These are phyloP conservation scores for Babylonia areolata DNA, from an alignment of 1,140 invertebrate genomes.

Conservation along the genomic window DNA sequence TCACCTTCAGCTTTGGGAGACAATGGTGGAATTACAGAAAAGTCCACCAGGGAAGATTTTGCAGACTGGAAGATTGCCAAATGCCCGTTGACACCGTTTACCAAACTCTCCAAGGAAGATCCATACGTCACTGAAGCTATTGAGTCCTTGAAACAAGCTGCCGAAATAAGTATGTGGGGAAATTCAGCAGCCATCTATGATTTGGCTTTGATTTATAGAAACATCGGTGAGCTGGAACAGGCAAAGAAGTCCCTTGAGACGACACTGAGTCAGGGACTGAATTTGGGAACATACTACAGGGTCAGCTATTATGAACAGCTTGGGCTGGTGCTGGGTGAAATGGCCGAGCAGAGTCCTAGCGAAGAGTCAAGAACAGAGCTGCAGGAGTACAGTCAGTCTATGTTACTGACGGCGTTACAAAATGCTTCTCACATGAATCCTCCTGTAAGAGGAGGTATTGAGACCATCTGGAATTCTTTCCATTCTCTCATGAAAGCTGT, in stretches of 20 bases:
- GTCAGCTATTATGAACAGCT: constrained; percentile 8
- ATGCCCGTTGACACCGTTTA: background rate
- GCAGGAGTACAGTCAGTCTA: background rate
- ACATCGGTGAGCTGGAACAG: background rate
- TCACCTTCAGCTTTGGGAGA: background rate
- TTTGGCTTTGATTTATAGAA: background rate
- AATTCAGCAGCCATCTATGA: background rate
- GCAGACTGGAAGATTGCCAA: background rate
- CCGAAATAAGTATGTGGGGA: background rate
- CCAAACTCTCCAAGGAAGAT: background rate
- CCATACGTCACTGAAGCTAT: background rate
- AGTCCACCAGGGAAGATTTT: background rate
- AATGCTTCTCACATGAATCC: background rate
- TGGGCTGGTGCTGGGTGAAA: background rate
- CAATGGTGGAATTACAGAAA: background rate
- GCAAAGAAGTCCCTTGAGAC: background rate
- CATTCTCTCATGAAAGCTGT: background rate
- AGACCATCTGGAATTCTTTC: constrained; percentile 22
- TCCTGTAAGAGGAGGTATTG: background rate
- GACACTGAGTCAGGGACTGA: background rate
- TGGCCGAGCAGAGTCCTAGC: background rate
- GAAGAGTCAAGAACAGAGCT: background rate
- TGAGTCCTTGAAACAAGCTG: background rate
- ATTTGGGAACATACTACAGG: background rate
- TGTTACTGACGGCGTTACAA: background rate